phyloP scores from a whole-genome alignment of 2,797 vertebrate genomes.

The Lemur catta region DNA sequence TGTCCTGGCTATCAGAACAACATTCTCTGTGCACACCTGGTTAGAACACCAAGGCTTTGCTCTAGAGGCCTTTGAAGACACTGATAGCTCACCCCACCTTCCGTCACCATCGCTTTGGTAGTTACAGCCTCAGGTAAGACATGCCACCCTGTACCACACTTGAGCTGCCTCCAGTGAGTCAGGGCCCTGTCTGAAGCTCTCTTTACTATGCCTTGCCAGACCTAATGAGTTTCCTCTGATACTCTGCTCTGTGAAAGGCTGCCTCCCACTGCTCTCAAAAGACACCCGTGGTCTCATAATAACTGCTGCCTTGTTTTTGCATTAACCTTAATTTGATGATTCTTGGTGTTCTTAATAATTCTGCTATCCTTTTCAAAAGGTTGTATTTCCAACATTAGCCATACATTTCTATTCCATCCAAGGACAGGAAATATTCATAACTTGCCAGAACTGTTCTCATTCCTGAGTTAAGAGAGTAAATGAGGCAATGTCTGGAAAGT shows the following conservation, averaged over 20 bases:
- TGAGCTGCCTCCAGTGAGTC: not conserved
- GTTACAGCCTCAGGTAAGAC: not conserved
- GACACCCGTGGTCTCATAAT: not conserved
- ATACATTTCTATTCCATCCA: not conserved
- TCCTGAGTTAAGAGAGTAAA: not conserved
- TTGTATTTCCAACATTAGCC: not conserved
- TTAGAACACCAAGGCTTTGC: not conserved
- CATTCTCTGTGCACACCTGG: not conserved
- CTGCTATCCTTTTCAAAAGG: not conserved
- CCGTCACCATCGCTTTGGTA: not conserved
- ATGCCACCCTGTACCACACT: not conserved
- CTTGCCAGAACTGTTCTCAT: not conserved
- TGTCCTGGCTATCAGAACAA: not conserved
- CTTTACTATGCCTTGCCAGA: not conserved
- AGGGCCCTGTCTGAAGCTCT: not conserved
- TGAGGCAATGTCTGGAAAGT: conserved; percentile 42
- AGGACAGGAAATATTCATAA: not conserved
- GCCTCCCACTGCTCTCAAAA: not conserved
- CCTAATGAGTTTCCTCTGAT: not conserved
- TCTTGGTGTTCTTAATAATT: not conserved
- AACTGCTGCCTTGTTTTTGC: not conserved
- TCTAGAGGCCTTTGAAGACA: not conserved
- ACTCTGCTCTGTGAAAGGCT: not conserved
- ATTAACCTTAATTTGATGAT: not conserved
- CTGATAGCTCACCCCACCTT: not conserved